Percentiles rank a stretch among this genome's conserved stretches.
Evolutionary conservation across 2,888 invertebrate genomes (phyloP).

Genomic region (Scaptomyza cyrtandrae): DNA sequence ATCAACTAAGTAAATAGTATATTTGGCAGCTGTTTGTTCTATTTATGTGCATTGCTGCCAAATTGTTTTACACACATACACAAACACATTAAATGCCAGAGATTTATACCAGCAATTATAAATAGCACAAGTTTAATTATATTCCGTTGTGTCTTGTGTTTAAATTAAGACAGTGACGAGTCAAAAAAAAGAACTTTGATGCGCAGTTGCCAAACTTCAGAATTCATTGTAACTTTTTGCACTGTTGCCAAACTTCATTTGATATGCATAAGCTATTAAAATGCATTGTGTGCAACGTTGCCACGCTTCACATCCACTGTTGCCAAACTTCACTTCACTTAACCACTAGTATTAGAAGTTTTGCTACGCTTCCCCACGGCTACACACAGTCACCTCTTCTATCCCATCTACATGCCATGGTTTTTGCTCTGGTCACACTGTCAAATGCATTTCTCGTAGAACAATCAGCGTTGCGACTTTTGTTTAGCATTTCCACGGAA

Average conservation of each 20-base stretch:
- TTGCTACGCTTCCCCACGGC: too few species aligned
- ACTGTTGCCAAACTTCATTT: conserved; percentile 21
- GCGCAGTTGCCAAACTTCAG: conserved; percentile 21
- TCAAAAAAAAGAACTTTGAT: not conserved
- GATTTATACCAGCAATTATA: conserved; percentile 2
- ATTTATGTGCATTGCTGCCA: conserved; percentile 10
- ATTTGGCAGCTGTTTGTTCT: conserved; percentile 1
- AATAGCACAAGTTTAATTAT: not conserved
- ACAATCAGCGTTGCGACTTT: conserved; percentile 54
- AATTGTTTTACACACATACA: not conserved
- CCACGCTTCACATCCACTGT: conserved; percentile 25
- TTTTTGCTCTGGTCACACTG: conserved; percentile 49
- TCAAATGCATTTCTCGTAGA: conserved; percentile 33
- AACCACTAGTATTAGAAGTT: too few species aligned
- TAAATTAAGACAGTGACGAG: not conserved
- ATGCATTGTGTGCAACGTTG: conserved; percentile 9
- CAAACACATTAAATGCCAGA: not conserved
- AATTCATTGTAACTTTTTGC: not conserved
- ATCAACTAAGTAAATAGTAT: conserved; percentile 1
- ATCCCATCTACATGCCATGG: not conserved
- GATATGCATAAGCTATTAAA: too few species aligned
- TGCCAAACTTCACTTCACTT: conserved; percentile 24
- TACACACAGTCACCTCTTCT: too few species aligned
- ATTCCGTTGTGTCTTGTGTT: not conserved
- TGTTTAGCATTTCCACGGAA: conserved; percentile 48